These are phyloP conservation scores for Tridacna gigas DNA, from an alignment of 2,888 invertebrate species.

Conservation along the genomic window DNA sequence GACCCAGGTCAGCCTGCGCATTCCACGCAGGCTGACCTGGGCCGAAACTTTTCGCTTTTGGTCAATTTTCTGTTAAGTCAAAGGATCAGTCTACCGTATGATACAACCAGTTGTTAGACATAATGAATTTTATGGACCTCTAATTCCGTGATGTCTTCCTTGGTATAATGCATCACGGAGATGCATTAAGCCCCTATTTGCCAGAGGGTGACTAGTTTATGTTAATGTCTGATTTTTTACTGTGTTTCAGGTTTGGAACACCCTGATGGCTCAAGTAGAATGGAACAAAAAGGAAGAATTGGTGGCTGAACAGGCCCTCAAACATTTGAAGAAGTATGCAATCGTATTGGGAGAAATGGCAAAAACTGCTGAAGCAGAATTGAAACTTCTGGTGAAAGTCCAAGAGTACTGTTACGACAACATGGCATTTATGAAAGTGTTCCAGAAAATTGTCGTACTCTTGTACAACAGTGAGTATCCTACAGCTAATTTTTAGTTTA, in stretches of 20 bases:
- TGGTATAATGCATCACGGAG: neutral
- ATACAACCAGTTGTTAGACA: too few species aligned
- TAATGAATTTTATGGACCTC: too few species aligned
- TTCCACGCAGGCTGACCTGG: too few species aligned
- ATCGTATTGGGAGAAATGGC: constrained; percentile 94
- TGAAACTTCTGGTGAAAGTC: constrained; percentile 94
- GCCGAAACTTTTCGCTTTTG: too few species aligned
- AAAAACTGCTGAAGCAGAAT: constrained; percentile 93
- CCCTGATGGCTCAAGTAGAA: constrained; percentile 97
- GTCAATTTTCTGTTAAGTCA: too few species aligned
- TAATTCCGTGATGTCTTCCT: neutral
- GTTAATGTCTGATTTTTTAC: neutral
- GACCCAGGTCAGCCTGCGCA: too few species aligned
- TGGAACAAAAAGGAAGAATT: constrained; percentile 99
- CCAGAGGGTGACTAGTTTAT: neutral
- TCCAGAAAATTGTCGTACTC: constrained; percentile 98
- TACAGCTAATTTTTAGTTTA: constrained; percentile 85
- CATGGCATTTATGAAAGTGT: constrained; percentile 99
- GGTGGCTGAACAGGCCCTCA: constrained; percentile 95
- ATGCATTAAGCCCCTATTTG: neutral
- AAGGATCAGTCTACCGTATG: too few species aligned
- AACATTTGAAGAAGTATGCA: constrained; percentile 90
- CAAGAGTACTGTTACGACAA: constrained; percentile 99
- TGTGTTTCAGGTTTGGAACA: constrained; percentile 92
- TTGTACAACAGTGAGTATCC: constrained; percentile 93